Evolutionary conservation across 2,113 vertebrate species (phyloP), one percentile per base, ranked within the genome.

Genomic region (Galemys pyrenaicus): DNA sequence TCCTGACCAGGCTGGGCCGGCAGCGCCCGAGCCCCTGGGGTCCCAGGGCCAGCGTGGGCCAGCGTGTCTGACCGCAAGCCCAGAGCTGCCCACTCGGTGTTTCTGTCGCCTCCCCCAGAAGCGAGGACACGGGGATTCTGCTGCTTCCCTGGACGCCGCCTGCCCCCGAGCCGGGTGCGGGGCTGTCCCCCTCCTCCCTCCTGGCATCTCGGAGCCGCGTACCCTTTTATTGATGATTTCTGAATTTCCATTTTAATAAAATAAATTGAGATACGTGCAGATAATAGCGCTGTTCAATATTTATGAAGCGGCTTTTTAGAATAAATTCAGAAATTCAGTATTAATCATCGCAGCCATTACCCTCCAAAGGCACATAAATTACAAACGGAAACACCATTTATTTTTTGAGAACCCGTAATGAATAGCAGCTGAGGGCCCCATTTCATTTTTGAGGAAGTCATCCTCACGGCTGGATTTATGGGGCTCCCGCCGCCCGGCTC

Each of bases 201-300:
- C 1, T 35, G 28, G 70, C 39, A 0, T 17, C 30, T 70, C 2
- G 0, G 3, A 13, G 32, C 80, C 12, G 65, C 3, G 5, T 4
- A 20, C 22, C 54, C 0, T 9, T n/a, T 90, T 91, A 90, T 75
- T 8, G 82, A 92, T 88, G 95, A 81, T 62, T 67, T n/a, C 95
- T n/a, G 82, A 51, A 94, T 95, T 91, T 93, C 94, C 96, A 96
- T 96, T 96, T 95, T 91, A 85, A 96, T 94, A 88, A 90, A 91
- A 96, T 81, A 77, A 81, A 94, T 85, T 24, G 78, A 30, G 37
- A 1, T 51, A 67, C 78, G 67, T 54, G 39, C 12, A 9, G 51
- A 94, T 92, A 85, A 85, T 67, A 64, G 60, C 13, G 0, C 77
- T 95, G 86, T 65, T 97, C 94, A 80, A 97, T 96, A 97, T 97